These are phyloP conservation scores for Drosophila takahashii DNA, from an alignment of 1,140 invertebrate species.

Conservation along the genomic window DNA sequence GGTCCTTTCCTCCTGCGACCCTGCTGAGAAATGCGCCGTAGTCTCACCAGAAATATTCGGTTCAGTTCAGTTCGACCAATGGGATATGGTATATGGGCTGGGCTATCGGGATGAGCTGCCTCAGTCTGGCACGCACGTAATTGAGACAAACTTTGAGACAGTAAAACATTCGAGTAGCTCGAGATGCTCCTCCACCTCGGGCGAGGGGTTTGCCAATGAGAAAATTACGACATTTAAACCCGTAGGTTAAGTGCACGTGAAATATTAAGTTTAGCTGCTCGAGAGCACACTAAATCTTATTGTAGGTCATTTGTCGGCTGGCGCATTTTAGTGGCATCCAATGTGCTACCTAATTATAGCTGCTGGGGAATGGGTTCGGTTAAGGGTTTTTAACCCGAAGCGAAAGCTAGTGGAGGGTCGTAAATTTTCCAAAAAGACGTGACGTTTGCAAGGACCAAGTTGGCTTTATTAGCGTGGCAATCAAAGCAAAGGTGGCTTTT, in stretches of 20 bases:
- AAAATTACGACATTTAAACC: slow-evolving; percentile 82
- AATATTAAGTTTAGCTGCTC: slow-evolving; percentile 81
- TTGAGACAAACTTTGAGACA: slow-evolving; percentile 81
- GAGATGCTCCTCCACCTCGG: slow-evolving; percentile 47
- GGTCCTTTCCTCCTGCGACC: slow-evolving; percentile 4
- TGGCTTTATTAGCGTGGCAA: slow-evolving; percentile 1
- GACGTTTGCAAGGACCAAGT: slow-evolving; percentile 10
- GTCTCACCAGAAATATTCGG: slow-evolving; percentile 67
- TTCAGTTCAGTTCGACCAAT: slow-evolving; percentile 40
- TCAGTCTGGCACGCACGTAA: slow-evolving; percentile 78
- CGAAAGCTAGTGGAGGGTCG: neutral
- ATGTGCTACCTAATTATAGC: slow-evolving; percentile 43
- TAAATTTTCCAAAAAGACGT: slow-evolving; percentile 25
- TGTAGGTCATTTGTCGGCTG: slow-evolving; percentile 84
- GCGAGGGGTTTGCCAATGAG: slow-evolving; percentile 61
- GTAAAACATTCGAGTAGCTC: slow-evolving; percentile 74
- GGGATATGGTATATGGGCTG: slow-evolving; percentile 2
- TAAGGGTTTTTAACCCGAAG: slow-evolving; percentile 6
- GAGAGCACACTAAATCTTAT: slow-evolving; percentile 78
- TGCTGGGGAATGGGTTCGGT: neutral
- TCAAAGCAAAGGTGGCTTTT: neutral
- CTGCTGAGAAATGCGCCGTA: slow-evolving; percentile 46
- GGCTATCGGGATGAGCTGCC: slow-evolving; percentile 29
- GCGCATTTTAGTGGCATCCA: slow-evolving; percentile 14
- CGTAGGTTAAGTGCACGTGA: slow-evolving; percentile 81